Evolutionary conservation across 2,113 vertebrate species (phyloP).

Genomic region (Balaenoptera acutorostrata): DNA sequence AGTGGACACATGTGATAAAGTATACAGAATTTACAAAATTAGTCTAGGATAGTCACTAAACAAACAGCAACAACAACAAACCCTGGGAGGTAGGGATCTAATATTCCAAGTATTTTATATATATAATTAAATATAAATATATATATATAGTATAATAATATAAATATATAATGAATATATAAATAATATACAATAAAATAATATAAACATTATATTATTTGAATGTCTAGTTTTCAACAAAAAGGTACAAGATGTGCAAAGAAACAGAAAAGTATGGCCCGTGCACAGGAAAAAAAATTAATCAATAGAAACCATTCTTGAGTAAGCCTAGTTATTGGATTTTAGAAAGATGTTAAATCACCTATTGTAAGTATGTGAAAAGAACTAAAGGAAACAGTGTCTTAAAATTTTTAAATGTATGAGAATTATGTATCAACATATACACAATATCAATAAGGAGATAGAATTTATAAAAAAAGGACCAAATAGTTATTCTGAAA

Average conservation of each 20-base stretch:
- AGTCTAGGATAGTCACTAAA: not conserved
- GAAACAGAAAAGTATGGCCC: not conserved
- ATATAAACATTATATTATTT: not conserved
- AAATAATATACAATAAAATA: not conserved
- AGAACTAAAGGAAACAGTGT: not conserved
- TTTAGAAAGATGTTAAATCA: not conserved
- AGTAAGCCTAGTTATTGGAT: not conserved
- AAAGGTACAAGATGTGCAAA: not conserved
- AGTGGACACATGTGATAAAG: not conserved
- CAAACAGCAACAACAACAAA: not conserved
- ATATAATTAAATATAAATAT: not conserved
- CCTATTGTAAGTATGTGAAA: not conserved
- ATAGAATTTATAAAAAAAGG: not conserved
- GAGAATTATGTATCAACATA: not conserved
- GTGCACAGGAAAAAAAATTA: not conserved
- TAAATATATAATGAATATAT: not conserved
- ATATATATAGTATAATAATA: not conserved
- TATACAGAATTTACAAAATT: not conserved
- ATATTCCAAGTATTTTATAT: not conserved
- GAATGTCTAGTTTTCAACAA: not conserved
- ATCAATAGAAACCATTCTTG: not conserved
- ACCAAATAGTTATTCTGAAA: not conserved
- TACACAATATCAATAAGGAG: not conserved
- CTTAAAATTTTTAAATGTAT: not conserved
- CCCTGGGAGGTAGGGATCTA: not conserved